Conservation (phyloP, 2,888 invertebrate genomes). For the Drosophila diplacantha region DNA sequence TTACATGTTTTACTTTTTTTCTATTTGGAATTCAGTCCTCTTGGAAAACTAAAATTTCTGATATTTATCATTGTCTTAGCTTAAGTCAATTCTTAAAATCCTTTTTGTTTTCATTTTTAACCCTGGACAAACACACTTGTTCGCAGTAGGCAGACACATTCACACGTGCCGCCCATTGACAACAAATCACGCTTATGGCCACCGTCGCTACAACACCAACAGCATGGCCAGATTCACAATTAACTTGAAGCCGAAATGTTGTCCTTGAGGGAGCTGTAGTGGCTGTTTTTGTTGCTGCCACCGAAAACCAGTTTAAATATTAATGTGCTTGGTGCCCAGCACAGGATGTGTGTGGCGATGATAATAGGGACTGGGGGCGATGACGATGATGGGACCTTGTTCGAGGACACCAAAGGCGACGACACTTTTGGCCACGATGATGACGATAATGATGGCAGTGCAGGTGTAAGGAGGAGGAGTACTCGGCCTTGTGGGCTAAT, state of each 20-base stretch:
- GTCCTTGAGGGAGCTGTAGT: slow-evolving; percentile 49
- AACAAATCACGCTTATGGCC: slow-evolving; percentile 60
- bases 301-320: slow-evolving; percentile 65
- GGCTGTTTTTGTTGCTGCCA: slow-evolving; percentile 30
- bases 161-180: slow-evolving; percentile 56
- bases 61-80: no score
- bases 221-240: slow-evolving; percentile 56
- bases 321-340: slow-evolving; percentile 57
- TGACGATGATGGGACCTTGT: slow-evolving; percentile 7
- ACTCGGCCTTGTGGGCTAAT: slow-evolving; percentile 47
- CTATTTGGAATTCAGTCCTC: no score
- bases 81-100: not conserved
- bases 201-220: slow-evolving; percentile 36
- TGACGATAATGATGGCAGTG: slow-evolving; percentile 28
- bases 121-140: slow-evolving; percentile 4
- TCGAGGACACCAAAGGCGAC: slow-evolving; percentile 42
- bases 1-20: no score
- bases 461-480: slow-evolving; percentile 24
- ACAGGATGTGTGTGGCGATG: slow-evolving; percentile 33
- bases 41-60: no score
- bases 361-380: slow-evolving; percentile 21
- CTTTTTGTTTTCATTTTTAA: not conserved
- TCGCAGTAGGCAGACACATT: slow-evolving; percentile 27
- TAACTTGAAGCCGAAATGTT: slow-evolving; percentile 68
- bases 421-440: slow-evolving; percentile 59